Evolutionary conservation across 2,888 invertebrate species (phyloP).

Genomic region (Monochamus alternatus): DNA sequence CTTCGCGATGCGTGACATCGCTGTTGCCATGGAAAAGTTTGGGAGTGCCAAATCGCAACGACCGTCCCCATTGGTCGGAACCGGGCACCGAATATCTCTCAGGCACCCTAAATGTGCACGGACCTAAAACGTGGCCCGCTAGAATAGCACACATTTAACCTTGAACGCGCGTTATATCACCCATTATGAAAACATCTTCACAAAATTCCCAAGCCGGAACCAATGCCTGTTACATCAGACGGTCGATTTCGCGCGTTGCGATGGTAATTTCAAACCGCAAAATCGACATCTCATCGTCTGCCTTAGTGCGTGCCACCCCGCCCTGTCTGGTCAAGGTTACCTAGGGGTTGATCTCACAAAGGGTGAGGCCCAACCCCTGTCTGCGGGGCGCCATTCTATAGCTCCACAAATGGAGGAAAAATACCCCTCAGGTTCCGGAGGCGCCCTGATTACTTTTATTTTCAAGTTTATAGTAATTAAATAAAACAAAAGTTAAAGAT

Average conservation of each 20-base stretch:
- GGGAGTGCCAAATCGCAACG: slow-evolving; percentile 63
- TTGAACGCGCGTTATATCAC: slow-evolving; percentile 56
- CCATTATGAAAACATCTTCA: slow-evolving; percentile 57
- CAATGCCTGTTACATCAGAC: slow-evolving; percentile 18
- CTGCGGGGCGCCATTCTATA: slow-evolving; percentile 36
- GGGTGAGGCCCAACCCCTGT: slow-evolving; percentile 40
- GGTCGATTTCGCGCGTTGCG: neutral
- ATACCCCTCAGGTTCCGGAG: neutral
- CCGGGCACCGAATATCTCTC: slow-evolving; percentile 53
- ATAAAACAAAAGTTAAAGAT: no score
- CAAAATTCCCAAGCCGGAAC: slow-evolving; percentile 34
- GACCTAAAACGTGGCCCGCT: slow-evolving; percentile 54
- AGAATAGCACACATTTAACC: slow-evolving; percentile 55
- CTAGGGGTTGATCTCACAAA: slow-evolving; percentile 39
- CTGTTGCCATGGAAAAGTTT: slow-evolving; percentile 64
- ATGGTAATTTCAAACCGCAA: slow-evolving; percentile 15
- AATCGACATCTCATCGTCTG: neutral
- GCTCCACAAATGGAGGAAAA: neutral
- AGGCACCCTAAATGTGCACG: slow-evolving; percentile 58
- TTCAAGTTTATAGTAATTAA: no score
- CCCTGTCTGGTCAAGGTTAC: slow-evolving; percentile 42
- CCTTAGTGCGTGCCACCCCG: slow-evolving; percentile 18
- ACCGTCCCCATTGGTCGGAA: slow-evolving; percentile 58
- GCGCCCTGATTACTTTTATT: no score
- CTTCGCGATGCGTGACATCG: slow-evolving; percentile 56